These are phyloP conservation scores for Pollenia griseotomentosa DNA, from an alignment of 2,888 invertebrate species.

Conservation along the genomic window DNA sequence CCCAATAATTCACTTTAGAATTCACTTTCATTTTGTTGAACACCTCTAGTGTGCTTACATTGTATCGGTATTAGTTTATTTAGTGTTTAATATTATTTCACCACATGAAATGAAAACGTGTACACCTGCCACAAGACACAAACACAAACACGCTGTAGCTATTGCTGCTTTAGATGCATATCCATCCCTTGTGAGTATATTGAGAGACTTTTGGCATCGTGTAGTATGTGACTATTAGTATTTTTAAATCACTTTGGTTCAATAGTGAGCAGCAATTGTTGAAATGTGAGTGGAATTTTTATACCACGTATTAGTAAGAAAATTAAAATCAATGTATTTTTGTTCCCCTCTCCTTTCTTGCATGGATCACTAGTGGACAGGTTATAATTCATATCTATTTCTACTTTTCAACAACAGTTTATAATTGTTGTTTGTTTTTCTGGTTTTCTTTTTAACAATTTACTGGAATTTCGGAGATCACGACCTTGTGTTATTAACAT, in stretches of 20 bases:
- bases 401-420: too few species aligned
- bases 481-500: too few species aligned
- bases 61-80: conserved; percentile 63
- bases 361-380: background rate
- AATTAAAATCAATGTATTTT: conserved; percentile 67
- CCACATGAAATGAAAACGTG: conserved; percentile 68
- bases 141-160: background rate
- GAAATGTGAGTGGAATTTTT: conserved; percentile 59
- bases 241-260: conserved; percentile 47
- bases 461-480: too few species aligned
- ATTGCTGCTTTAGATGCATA: conserved; percentile 27
- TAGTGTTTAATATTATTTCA: conserved; percentile 70
- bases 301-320: conserved; percentile 65
- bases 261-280: conserved; percentile 50
- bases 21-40: too few species aligned
- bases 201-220: conserved; percentile 56
- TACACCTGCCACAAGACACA: conserved; percentile 34
- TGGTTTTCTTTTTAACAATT: too few species aligned
- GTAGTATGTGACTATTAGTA: conserved; percentile 56
- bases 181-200: conserved; percentile 49
- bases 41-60: background rate
- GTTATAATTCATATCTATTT: too few species aligned
- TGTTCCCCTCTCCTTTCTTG: conserved; percentile 5
- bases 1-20: too few species aligned
- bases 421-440: too few species aligned